Evolutionary conservation across 2,797 vertebrate species (phyloP), one percentile per base, ranked within the genome.

Genomic region (Syngnathus acus): DNA sequence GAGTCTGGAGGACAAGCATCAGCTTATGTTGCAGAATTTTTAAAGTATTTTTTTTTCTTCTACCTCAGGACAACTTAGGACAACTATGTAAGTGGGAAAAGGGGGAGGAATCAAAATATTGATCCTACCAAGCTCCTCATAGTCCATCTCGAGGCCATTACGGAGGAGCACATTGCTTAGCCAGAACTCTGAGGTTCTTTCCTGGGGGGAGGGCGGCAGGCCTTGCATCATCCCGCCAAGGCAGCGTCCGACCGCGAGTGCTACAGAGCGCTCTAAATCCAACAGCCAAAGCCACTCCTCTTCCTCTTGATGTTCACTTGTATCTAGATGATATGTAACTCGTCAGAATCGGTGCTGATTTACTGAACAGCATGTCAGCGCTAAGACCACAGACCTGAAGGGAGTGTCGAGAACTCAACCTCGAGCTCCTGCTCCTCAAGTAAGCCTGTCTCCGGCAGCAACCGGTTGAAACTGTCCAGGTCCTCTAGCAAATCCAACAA

Each of bases 171-270:
- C 72, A 83, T 90, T 92, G 59, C 86, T 87, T 70, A 93, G 81
- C 92, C 92, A 93, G 78, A 86, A 84, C 65, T 92, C 90, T 19
- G 91, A 85, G 0, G 72, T 74, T 72, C 84, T 90, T 86, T 93
- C 92, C 62, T 92, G 89, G 53, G 82, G 67, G 5, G 91, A 89
- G 17, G 79, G 73, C 0, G 86, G 79, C 0, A 86, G 86, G 16
- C 92, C 92, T 74, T 92, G 90, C 73, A 93, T 75, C 92, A 93
- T 93, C 66, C 89, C 91, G 54, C 91, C 87, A 4, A 93, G 89
- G 70, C 92, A 93, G 9, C 87, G 89, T 38, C 92, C 92, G 6
- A 92, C 88, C 37, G 87, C 86, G 78, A 93, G 74, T 0, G 90
- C 91, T 5, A 91, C 89, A 9, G 92, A 89, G 6, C 92, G 86